Evolutionary conservation across 2,888 invertebrate species (phyloP), one percentile per base, ranked within the genome.

Genomic region (Polydrusus cervinus): DNA sequence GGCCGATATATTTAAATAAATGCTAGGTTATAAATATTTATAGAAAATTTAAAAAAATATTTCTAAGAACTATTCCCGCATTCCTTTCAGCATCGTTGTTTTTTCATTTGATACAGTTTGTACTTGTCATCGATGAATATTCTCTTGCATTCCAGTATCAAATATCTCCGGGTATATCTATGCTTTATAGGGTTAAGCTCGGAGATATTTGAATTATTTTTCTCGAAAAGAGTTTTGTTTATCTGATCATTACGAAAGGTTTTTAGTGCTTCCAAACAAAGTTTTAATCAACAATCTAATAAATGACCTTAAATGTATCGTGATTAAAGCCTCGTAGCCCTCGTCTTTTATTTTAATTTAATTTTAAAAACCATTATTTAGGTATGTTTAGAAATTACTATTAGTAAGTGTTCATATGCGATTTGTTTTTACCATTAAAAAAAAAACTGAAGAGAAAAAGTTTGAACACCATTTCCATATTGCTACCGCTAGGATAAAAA

Each of bases 31-130:
- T 38, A 38, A 60, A 60, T 60, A 60, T 60, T 60, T 60, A 60
- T 60, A 51, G 10, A 51, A 51, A 38, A 51, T 9, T 47, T 16
- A 61, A 61, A 40, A 61, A 40, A 61, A 43, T 68, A 20, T 64
- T 66, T 71, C 62, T 65, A 45, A 53, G 62, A 57, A 71, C 53
- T 38, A 71, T 62, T 65, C 64, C 55, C 47, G n/a, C 65, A 53
- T 55, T 25, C 62, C 62, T 45, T 11, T 62, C 9, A 62, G 20
- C 6, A 14, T 67, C 53, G 20, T 53, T 67, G 55, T 53, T 51
- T 34, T 38, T 16, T 16, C 47, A 34, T 10, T 38, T 65, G 65
- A 51, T 34, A 18, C 67, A 53, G 55, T 67, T 67, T 67, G 55
- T 67, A 40, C 53, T 53, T 67, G 67, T 53, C 67, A 67, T 55